Conservation (phyloP, 92 coral and sea anemone species). For the Zoanthus gigantus region DNA sequence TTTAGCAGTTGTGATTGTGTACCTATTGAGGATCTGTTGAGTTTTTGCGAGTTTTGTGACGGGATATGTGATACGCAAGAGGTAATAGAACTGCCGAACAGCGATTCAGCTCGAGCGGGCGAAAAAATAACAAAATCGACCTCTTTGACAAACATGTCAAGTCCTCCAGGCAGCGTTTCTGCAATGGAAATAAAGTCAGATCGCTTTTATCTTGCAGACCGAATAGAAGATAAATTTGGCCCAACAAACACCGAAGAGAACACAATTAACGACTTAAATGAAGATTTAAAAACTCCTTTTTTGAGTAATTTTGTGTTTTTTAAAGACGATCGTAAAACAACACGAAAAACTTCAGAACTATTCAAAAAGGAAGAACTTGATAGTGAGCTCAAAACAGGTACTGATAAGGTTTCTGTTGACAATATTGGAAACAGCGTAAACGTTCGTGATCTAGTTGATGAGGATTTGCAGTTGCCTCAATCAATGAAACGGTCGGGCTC, state of each 20-base stretch:
- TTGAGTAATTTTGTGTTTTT: not conserved
- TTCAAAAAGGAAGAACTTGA: not conserved
- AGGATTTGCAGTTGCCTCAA: slow-evolving; percentile 22
- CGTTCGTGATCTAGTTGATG: slow-evolving; percentile 4
- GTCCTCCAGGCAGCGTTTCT: slow-evolving; percentile 8
- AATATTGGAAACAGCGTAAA: not conserved
- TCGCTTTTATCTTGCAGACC: not conserved
- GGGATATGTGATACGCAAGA: not conserved
- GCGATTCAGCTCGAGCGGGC: slow-evolving; percentile 29
- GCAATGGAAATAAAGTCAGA: not conserved
- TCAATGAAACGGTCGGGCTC: not conserved
- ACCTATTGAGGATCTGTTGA: slow-evolving; percentile 20
- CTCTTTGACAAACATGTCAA: slow-evolving; percentile 20
- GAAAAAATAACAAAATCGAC: slow-evolving; percentile 18
- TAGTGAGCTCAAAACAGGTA: not conserved
- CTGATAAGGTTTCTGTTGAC: not conserved
- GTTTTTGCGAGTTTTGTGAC: slow-evolving; percentile 15
- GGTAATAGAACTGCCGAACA: slow-evolving; percentile 19
- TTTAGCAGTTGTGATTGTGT: slow-evolving; percentile 16
- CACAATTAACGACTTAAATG: slow-evolving; percentile 18
- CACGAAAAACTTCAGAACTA: not conserved
- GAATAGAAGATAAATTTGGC: not conserved
- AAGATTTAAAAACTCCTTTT: not conserved
- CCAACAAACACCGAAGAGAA: slow-evolving; percentile 14
- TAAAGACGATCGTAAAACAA: not conserved